Evolutionary conservation across 2,113 vertebrate species (phyloP).

Genomic region (rabbit (Oryctolagus cuniculus)): mOryCun1.1 NC_091438.1:154824001-154824500

Average conservation of each 20-base stretch:
- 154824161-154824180: too few relatives aligned
- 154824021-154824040: background rate
- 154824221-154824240: accelerated
- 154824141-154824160: too few relatives aligned
- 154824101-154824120: accelerated
- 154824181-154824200: too few relatives aligned
- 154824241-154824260: background rate
- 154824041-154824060: accelerated
- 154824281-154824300: background rate
- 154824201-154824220: too few relatives aligned
- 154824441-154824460: background rate
- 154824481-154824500: background rate
- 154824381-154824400: background rate
- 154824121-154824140: too few relatives aligned
- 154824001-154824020: background rate
- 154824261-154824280: background rate
- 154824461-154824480: background rate
- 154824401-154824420: background rate
- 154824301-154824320: background rate
- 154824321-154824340: background rate
- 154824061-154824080: background rate
- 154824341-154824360: background rate
- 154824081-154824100: background rate
- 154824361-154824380: background rate
- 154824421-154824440: background rate